Conservation (phyloP, 2,797 vertebrate genomes). For the Babyrousa celebensis region DNA sequence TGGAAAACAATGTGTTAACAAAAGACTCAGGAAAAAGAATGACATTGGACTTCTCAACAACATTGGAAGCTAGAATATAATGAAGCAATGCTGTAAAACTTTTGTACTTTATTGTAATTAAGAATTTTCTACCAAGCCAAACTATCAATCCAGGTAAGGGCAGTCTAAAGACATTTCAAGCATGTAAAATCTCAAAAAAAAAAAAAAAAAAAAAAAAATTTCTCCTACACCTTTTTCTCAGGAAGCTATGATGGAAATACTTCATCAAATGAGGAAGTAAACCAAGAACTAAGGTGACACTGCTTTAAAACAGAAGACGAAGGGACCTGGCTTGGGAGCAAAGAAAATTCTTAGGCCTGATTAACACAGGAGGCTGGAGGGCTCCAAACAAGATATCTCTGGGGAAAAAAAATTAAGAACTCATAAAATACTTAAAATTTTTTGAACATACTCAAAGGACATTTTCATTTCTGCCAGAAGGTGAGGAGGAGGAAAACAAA, state of each 20-base stretch:
- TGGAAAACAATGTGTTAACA: not conserved
- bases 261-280: conserved; percentile 56
- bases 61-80: not conserved
- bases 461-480: conserved; percentile 48
- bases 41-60: conserved; percentile 1
- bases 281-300: not conserved
- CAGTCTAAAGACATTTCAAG: conserved; percentile 33
- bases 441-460: conserved; percentile 16
- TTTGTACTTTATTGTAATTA: conserved; percentile 34
- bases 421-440: not conserved
- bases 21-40: conserved; percentile 2
- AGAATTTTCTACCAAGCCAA: conserved; percentile 39
- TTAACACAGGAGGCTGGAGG: not conserved
- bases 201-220: not conserved
- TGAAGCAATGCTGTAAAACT: not conserved
- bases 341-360: not conserved
- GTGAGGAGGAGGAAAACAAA: not conserved
- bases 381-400: not conserved
- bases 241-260: not conserved
- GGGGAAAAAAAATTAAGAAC: not conserved
- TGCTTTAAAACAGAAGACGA: not conserved
- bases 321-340: not conserved
- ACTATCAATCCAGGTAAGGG: not conserved
- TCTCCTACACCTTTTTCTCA: conserved; percentile 25
- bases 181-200: not conserved